Evolutionary conservation across 2,113 vertebrate genomes (phyloP).

Genomic region (Brachypteracias leptosomus): DNA sequence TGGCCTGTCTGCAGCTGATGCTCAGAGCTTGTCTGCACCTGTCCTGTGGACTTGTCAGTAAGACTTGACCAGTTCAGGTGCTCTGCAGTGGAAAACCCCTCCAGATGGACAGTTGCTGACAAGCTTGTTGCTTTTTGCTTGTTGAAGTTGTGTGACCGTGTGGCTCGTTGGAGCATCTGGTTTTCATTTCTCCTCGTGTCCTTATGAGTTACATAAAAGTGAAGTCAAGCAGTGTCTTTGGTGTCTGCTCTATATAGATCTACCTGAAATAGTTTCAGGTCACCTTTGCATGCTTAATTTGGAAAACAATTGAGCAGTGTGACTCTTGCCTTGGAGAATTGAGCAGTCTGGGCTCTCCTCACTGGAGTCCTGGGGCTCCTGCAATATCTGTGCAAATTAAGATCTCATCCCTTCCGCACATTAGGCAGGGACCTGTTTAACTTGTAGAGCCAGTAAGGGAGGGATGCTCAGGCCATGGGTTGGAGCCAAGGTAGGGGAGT

Average conservation of each 20-base stretch:
- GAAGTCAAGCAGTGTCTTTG: slow-evolving; percentile 16
- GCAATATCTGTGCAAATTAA: background rate
- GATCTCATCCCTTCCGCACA: background rate
- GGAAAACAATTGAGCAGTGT: slow-evolving; percentile 36
- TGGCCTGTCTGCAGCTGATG: background rate
- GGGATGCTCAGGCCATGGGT: background rate
- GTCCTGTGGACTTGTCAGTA: background rate
- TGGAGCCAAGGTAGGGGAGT: background rate
- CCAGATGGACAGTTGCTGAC: background rate
- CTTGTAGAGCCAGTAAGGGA: slow-evolving; percentile 36
- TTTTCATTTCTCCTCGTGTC: slow-evolving; percentile 33
- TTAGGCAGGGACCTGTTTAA: background rate
- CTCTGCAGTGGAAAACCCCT: background rate
- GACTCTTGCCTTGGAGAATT: slow-evolving; percentile 32
- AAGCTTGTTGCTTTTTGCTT: background rate
- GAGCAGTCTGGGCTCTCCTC: background rate
- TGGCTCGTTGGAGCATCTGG: background rate
- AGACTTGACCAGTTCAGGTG: background rate
- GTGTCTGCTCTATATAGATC: slow-evolving; percentile 54
- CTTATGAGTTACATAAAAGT: slow-evolving; percentile 34
- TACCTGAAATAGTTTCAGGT: slow-evolving; percentile 64
- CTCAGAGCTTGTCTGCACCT: background rate
- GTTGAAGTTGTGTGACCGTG: no score
- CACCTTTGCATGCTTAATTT: slow-evolving; percentile 57
- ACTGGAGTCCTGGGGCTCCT: background rate